Base-by-base conservation (phyloP, 2,888 invertebrate genomes). In the Salpingus planirostris region DNA sequence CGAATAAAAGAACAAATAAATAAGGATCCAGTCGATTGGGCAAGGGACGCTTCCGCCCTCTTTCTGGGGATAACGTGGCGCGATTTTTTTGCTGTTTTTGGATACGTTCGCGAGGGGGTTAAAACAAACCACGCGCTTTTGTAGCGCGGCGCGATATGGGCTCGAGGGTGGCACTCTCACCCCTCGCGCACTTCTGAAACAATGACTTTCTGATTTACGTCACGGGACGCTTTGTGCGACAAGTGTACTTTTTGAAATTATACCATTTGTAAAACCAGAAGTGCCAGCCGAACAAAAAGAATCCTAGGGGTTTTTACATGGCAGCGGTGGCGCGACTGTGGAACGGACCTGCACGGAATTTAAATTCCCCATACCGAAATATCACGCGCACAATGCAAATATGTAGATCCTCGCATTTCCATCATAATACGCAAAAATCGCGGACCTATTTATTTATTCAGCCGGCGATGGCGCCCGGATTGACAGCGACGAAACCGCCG, bases 161-260 rank as follows among this genome's bases (percentile, higher is more conserved):
- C n/a, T n/a, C n/a, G n/a, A n/a, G n/a, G n/a, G n/a, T n/a, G n/a
- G n/a, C n/a, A n/a, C n/a, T n/a, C n/a, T n/a, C n/a, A n/a, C n/a
- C n/a, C n/a, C n/a, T n/a, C n/a, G n/a, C n/a, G n/a, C n/a, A n/a
- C n/a, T n/a, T n/a, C n/a, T n/a, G 13, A 49, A 55, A 56, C 56
- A 56, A 56, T 55, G 50, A 47, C 36, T 38, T 47, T 40, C 47
- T 53, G 56, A 56, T 55, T 56, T 56, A 55, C 54, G 50, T 40
- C 46, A 43, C 38, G 40, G 40, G 24, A 27, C 36, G 43, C 46
- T 43, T 43, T 46, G 38, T 44, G 46, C 21, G 48, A 40, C 46
- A 49, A 51, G 51, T 49, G 49, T 52, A 50, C 51, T 49, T 56
- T 54, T 50, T 48, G 48, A 54, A 54, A 56, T 51, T 49, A 51